These are phyloP conservation scores for Psophia crepitans DNA, from an alignment of 2,113 vertebrate species.

Conservation along the genomic window DNA sequence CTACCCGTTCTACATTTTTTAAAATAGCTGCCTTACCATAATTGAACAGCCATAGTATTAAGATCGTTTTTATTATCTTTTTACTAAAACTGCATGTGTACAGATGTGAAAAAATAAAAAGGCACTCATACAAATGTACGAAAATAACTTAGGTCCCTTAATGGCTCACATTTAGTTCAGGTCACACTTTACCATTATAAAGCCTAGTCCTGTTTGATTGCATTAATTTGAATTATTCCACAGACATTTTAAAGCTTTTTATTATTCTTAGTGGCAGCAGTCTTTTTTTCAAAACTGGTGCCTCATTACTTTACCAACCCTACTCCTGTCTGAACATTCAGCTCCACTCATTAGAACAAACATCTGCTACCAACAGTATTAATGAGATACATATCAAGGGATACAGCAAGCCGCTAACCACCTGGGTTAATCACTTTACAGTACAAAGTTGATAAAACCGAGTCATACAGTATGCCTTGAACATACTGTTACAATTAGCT, in stretches of 20 bases:
- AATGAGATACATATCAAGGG: conserved; percentile 64
- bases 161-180: neutral
- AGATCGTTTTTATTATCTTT: neutral
- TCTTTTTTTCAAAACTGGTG: neutral
- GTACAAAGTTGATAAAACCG: neutral
- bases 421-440: conserved; percentile 58
- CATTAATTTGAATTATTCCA: conserved; percentile 52
- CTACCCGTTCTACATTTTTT: neutral
- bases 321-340: conserved; percentile 61
- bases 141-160: neutral
- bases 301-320: conserved; percentile 50
- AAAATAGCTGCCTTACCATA: neutral
- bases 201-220: neutral
- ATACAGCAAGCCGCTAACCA: conserved; percentile 61
- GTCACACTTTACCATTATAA: conserved; percentile 15
- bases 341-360: conserved; percentile 70
- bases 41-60: neutral
- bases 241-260: conserved; percentile 43
- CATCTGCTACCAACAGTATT: conserved; percentile 70
- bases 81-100: neutral
- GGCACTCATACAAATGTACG: neutral
- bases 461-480: neutral
- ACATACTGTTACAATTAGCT: neutral
- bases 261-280: conserved; percentile 40
- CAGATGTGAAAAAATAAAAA: conserved; percentile 13